These are phyloP conservation scores for Petrolisthes cinctipes DNA, from an alignment of 2,888 invertebrate genomes.

Conservation along the genomic window DNA sequence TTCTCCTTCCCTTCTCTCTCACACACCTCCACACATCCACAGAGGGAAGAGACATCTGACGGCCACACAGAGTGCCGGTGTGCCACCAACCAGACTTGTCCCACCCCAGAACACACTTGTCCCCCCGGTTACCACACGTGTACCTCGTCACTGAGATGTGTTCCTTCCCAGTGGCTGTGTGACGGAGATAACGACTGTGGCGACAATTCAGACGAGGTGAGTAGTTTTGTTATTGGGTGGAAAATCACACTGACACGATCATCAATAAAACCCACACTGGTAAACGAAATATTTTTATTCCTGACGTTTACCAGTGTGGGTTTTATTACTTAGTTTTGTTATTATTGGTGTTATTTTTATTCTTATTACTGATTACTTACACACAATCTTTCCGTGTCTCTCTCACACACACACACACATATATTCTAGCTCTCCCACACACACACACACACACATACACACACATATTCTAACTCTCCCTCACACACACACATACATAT, in stretches of 20 bases:
- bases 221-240: background rate
- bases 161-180: conserved; percentile 74
- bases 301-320: no score
- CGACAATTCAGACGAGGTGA: conserved; percentile 76
- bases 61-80: conserved; percentile 79
- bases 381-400: background rate
- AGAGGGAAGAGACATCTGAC: background rate
- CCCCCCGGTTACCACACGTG: conserved; percentile 78
- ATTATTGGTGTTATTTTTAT: background rate
- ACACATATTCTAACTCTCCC: background rate
- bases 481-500: conserved; percentile 13
- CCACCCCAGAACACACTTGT: conserved; percentile 71
- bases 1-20: background rate
- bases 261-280: no score
- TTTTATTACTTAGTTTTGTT: no score
- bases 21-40: background rate
- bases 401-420: background rate
- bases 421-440: background rate
- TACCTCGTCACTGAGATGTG: conserved; percentile 75
- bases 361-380: background rate
- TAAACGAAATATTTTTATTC: no score
- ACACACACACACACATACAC: conserved; percentile 18
- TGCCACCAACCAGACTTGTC: conserved; percentile 71
- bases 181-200: conserved; percentile 80
- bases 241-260: no score